These are phyloP conservation scores for Coelopa frigida DNA, from an alignment of 1,140 invertebrate genomes.

Conservation along the genomic window DNA sequence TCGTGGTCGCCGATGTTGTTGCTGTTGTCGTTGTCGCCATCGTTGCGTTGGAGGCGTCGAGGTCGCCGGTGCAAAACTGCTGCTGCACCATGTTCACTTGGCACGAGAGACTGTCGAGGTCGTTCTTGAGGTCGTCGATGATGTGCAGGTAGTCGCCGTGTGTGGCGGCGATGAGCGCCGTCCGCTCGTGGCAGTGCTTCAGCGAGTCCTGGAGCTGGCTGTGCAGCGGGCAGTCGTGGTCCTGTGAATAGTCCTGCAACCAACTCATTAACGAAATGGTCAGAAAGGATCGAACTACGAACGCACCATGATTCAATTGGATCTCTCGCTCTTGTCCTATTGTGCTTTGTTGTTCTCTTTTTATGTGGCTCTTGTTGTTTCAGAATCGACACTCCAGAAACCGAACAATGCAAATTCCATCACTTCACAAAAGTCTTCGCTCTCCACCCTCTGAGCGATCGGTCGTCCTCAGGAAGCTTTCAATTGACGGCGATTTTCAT, in stretches of 20 bases:
- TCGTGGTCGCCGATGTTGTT: background rate
- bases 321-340: too few relatives aligned
- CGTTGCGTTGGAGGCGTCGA: background rate
- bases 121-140: slow-evolving; percentile 22
- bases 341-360: too few relatives aligned
- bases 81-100: slow-evolving; percentile 30
- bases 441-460: too few relatives aligned
- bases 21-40: background rate
- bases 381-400: too few relatives aligned
- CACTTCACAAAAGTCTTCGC: too few relatives aligned
- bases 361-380: too few relatives aligned
- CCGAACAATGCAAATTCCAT: too few relatives aligned
- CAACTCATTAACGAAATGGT: too few relatives aligned
- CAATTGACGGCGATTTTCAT: too few relatives aligned
- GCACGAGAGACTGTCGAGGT: slow-evolving; percentile 22
- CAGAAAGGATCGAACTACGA: too few relatives aligned
- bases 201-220: slow-evolving; percentile 30
- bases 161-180: slow-evolving; percentile 22
- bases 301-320: too few relatives aligned
- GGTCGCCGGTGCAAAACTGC: slow-evolving; percentile 11
- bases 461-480: too few relatives aligned
- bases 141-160: slow-evolving; percentile 23
- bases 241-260: slow-evolving; percentile 7
- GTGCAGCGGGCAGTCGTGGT: slow-evolving; percentile 28
- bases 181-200: slow-evolving; percentile 26